Evolutionary conservation across 2,113 vertebrate genomes (phyloP).

Genomic region (Clarias macrocephalus): DNA sequence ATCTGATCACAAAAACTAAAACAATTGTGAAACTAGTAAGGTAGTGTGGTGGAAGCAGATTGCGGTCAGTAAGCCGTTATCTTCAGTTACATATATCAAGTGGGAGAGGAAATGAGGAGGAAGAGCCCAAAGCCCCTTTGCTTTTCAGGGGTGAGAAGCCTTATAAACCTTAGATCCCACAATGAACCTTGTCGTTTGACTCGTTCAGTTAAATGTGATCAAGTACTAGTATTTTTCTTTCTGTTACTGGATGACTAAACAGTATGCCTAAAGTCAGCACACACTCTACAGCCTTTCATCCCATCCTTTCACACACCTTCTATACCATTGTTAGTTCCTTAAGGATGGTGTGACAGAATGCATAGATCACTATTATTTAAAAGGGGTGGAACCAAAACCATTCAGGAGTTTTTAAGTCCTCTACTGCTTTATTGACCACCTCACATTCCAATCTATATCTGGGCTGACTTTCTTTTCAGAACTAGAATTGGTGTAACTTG

Average conservation of each 20-base stretch:
- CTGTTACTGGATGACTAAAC: neutral
- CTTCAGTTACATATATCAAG: slow-evolving; percentile 33
- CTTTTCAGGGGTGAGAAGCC: slow-evolving; percentile 18
- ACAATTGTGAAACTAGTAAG: slow-evolving; percentile 24
- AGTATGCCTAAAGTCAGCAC: neutral
- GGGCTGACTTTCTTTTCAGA: slow-evolving; percentile 12
- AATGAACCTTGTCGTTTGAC: neutral
- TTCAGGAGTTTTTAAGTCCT: neutral
- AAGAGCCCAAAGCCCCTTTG: slow-evolving; percentile 6
- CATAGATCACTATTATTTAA: neutral
- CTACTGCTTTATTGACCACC: neutral
- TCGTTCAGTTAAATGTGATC: neutral
- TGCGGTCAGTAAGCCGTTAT: slow-evolving; percentile 32
- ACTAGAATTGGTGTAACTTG: neutral
- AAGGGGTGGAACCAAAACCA: neutral
- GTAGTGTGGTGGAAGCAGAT: neutral
- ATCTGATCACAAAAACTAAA: slow-evolving; percentile 17
- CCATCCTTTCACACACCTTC: neutral
- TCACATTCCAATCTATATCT: slow-evolving; percentile 23
- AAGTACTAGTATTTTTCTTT: neutral
- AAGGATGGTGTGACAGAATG: slow-evolving; percentile 15
- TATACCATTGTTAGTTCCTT: slow-evolving; percentile 27
- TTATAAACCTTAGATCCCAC: neutral
- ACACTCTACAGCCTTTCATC: neutral
- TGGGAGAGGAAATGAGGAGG: neutral